Percentiles rank a stretch among this genome's conserved stretches.
These are phyloP conservation scores for Sciurus vulgaris DNA, from an alignment of 2,797 vertebrate species.

Conservation along the genomic window DNA sequence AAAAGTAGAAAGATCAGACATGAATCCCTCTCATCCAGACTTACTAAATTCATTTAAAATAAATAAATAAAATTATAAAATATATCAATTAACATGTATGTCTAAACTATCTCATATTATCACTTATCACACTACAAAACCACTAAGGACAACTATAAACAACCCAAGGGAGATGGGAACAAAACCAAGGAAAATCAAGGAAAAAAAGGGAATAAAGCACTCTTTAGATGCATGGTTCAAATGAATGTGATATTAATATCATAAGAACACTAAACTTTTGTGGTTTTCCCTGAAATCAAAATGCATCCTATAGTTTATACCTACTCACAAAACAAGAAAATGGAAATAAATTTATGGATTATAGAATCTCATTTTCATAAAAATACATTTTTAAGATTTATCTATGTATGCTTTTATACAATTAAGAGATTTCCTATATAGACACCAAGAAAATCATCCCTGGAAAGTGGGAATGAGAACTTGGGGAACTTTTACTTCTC, in stretches of 20 bases:
- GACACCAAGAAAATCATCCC: neutral
- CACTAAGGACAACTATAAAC: neutral
- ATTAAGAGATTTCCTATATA: neutral
- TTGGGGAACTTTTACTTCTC: neutral
- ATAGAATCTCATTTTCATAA: neutral
- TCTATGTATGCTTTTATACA: neutral
- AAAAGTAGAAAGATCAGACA: constrained; percentile 9
- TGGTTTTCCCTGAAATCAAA: constrained; percentile 13
- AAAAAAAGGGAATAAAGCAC: neutral
- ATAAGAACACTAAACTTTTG: neutral
- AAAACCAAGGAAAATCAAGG: constrained; percentile 3
- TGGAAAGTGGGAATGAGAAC: neutral
- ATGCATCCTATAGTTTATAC: neutral
- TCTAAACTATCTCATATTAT: neutral
- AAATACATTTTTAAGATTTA: neutral
- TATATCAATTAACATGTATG: neutral
- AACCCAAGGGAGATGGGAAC: neutral
- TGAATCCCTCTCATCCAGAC: neutral
- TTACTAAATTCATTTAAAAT: constrained; percentile 49
- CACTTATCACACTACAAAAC: neutral
- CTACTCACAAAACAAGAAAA: neutral
- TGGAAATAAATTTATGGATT: neutral
- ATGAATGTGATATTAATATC: neutral
- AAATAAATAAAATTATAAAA: constrained; percentile 4
- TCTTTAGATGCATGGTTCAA: neutral